A percentile compares a stretch with the other conserved stretches of the same genome.
Conservation (phyloP, 2,888 invertebrate species). For the Ommatoiulus sabulosus region DNA sequence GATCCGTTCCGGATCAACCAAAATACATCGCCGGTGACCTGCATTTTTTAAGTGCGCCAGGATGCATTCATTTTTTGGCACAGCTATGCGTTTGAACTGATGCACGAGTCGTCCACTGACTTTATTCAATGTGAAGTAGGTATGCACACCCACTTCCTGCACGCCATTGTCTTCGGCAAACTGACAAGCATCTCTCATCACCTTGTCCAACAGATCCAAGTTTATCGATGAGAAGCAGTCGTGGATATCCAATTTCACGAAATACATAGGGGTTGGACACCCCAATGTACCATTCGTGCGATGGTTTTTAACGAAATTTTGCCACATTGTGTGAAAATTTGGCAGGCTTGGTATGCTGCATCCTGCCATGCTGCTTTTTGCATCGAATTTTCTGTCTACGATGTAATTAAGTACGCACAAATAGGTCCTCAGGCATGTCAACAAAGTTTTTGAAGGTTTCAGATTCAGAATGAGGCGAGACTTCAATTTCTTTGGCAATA, state of each 20-base stretch:
- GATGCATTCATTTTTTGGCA: neutral
- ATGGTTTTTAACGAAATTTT: neutral
- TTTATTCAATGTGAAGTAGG: neutral
- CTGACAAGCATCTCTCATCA: neutral
- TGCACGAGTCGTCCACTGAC: neutral
- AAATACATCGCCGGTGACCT: neutral
- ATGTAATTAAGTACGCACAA: neutral
- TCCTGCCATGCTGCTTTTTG: neutral
- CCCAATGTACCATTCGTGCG: neutral
- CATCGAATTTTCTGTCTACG: neutral
- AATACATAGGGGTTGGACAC: neutral
- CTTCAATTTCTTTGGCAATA: neutral
- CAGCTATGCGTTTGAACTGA: neutral
- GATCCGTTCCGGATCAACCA: neutral
- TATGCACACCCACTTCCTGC: neutral
- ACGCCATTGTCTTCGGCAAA: neutral
- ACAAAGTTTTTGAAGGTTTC: neutral
- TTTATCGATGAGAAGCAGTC: constrained; percentile 6
- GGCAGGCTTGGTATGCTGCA: neutral
- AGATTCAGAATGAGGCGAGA: neutral
- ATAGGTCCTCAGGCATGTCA: neutral
- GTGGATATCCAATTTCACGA: constrained; percentile 36
- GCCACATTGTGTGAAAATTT: neutral
- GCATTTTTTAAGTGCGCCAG: neutral
- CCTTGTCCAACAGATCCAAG: neutral